phyloP scores from a whole-genome alignment of 2,888 invertebrate genomes.

The Bedellia somnulentella region DNA sequence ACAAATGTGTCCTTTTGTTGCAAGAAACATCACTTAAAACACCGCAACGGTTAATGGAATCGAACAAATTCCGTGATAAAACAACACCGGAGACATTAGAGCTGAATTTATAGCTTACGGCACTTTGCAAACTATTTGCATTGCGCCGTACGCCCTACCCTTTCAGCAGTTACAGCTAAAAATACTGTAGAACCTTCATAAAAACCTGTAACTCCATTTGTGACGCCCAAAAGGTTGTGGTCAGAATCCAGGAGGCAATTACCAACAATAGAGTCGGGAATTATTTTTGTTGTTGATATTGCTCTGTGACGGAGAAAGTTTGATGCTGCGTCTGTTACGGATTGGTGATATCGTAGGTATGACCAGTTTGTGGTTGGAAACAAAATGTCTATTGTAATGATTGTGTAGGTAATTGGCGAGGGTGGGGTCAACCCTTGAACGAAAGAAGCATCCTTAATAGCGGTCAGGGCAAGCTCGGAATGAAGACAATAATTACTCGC shows the following conservation, averaged over 20 bases:
- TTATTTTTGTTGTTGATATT: no score
- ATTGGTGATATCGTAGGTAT: conserved; percentile 15
- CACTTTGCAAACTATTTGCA: conserved; percentile 19
- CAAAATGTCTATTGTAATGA: conserved; percentile 54
- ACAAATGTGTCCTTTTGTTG: no score
- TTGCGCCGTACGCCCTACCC: conserved; percentile 11
- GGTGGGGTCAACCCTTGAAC: conserved; percentile 33
- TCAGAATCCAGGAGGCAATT: no score
- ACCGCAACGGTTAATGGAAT: conserved; percentile 9
- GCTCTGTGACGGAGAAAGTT: no score
- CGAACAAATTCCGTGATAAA: conserved; percentile 16
- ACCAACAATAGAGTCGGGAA: no score
- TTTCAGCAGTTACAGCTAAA: conserved; percentile 28
- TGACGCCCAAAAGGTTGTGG: conserved; percentile 10
- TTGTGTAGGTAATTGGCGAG: conserved; percentile 55
- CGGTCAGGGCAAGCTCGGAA: conserved; percentile 44
- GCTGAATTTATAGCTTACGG: conserved; percentile 16
- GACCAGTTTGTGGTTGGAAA: conserved; percentile 30
- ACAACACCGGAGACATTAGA: conserved; percentile 18
- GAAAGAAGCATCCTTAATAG: conserved; percentile 34
- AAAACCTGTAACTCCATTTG: conserved; percentile 40
- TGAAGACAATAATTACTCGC: conserved; percentile 54
- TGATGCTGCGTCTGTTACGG: no score
- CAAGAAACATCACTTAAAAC: conserved; percentile 7
- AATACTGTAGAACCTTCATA: conserved; percentile 41